These are phyloP conservation scores for Mesorhabditis belari DNA, from an alignment of 2,888 invertebrate species.

Conservation along the genomic window DNA sequence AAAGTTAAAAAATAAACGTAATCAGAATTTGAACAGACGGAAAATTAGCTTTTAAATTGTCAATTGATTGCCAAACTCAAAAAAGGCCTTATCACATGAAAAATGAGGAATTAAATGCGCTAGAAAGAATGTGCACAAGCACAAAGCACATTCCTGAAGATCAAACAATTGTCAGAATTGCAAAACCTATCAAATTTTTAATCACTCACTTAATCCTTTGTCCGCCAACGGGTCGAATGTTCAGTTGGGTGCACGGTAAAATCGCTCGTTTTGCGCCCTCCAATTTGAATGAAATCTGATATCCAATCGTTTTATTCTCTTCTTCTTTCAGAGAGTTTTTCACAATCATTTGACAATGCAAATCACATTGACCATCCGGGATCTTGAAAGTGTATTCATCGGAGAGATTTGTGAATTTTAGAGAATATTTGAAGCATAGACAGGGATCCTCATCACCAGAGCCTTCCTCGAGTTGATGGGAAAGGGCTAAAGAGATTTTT, in stretches of 20 bases:
- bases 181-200: not conserved
- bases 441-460: not conserved
- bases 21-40: not conserved
- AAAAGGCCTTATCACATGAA: not conserved
- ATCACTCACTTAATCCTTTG: not conserved
- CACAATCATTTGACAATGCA: not conserved
- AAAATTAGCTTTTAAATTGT: not conserved
- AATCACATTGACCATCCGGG: not conserved
- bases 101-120: too few species aligned
- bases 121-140: too few species aligned
- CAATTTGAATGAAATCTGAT: not conserved
- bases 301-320: not conserved
- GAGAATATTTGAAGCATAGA: not conserved
- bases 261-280: not conserved
- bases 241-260: not conserved
- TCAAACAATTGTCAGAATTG: not conserved
- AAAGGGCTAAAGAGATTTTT: too few species aligned
- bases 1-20: not conserved
- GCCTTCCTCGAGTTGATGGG: too few species aligned
- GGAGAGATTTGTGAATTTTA: not conserved
- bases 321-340: not conserved
- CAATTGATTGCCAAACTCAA: not conserved
- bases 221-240: not conserved
- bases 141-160: too few species aligned
- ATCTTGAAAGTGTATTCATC: not conserved